Conservation (phyloP, 2,113 vertebrate species). For the Thryonomys swinderianus region DNA sequence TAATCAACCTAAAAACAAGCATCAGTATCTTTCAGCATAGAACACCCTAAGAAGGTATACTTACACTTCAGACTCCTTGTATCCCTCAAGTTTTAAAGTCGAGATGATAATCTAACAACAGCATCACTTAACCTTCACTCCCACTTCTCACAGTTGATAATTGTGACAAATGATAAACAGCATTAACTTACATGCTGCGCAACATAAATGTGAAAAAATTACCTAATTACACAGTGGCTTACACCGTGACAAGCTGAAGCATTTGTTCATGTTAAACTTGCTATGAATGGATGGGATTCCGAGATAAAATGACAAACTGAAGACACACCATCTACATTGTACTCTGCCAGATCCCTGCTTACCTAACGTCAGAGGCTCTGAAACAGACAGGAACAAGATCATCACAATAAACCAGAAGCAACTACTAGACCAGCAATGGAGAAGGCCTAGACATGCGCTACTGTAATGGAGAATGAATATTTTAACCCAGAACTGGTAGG, state of each 20-base stretch:
- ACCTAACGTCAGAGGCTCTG: neutral
- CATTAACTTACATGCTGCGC: neutral
- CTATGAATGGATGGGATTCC: slow-evolving; percentile 29
- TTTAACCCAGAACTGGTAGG: neutral
- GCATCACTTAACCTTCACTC: slow-evolving; percentile 35
- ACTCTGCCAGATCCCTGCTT: neutral
- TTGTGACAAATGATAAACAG: neutral
- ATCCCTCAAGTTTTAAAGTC: slow-evolving; percentile 3
- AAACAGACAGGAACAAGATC: neutral
- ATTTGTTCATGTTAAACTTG: slow-evolving; percentile 49
- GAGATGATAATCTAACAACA: neutral
- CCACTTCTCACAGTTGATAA: slow-evolving; percentile 34
- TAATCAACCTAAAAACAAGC: neutral
- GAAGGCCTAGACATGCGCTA: neutral
- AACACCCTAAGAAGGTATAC: neutral
- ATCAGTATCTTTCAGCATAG: slow-evolving; percentile 1
- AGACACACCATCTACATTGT: neutral
- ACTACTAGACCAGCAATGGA: neutral
- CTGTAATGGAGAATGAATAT: neutral
- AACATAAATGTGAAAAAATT: slow-evolving; percentile 27
- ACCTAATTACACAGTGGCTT: slow-evolving; percentile 14
- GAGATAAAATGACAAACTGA: slow-evolving; percentile 31
- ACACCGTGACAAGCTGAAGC: neutral
- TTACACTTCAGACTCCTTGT: neutral
- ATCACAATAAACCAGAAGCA: neutral